Evolutionary conservation across 2,113 vertebrate species (phyloP), one percentile per base, ranked within the genome.

Genomic region (Bothrops jararaca): DNA sequence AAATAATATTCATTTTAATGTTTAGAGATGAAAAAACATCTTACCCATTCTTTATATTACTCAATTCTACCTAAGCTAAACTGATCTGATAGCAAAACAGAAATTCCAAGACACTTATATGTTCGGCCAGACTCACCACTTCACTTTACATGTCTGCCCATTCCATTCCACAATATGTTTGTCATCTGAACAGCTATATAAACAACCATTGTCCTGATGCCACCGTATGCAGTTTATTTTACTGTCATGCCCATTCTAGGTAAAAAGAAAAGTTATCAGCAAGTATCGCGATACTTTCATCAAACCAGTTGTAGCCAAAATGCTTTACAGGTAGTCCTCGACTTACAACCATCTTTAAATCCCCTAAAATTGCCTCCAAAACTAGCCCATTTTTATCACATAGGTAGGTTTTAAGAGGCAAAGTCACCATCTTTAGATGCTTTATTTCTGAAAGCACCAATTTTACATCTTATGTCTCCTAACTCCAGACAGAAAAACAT

Each of bases 141-240:
- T 97, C 0, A 97, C 97, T 97, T 98, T 98, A 92, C 98, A 98
- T 0, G 98, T 98, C 97, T 98, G 97, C 97, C 98, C 96, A 94
- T 98, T 98, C 99, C 98, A 99, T 96, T 99, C 99, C 39, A 98
- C 96, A 80, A 99, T 98, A 95, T 99, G 95, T 57, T 98, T 98
- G 96, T 99, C 99, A 93, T 99, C 98, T 97, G 99, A 98, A 95
- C 98, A 98, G 50, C 98, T 99, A 97, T 98, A 99, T 92, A 99
- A 97, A 94, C 97, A 97, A 87, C 96, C 97, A 88, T 98, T 98
- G 88, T 98, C 96, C 85, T 98, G 98, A 93, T 99, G 98, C 99
- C 99, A 99, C 95, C 98, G 97, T 89, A 98, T 96, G 93, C 98
- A 98, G 94, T 98, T 99, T 58, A 99, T 98, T 94, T 96, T 97